A percentile compares a stretch with the other conserved stretches of the same genome.
Evolutionary conservation across 2,113 vertebrate genomes (phyloP).

Genomic region (Meles meles): DNA sequence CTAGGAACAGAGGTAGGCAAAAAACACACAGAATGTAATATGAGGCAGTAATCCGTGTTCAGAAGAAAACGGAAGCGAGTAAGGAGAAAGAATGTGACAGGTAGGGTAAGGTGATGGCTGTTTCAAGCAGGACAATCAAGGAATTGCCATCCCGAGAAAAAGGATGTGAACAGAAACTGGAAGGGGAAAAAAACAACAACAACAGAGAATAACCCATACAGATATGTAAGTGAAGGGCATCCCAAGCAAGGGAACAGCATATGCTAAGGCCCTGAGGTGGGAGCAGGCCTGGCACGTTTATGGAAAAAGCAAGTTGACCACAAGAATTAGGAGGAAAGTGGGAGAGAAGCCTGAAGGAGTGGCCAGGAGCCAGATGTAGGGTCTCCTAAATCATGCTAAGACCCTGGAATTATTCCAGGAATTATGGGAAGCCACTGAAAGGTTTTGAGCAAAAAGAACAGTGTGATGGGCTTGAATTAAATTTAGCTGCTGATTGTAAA

Average conservation of each 20-base stretch:
- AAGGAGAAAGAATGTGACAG: background rate
- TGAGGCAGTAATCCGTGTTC: background rate
- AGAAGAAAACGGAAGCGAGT: background rate
- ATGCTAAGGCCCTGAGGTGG: background rate
- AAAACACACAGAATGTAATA: background rate
- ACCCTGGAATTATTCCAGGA: background rate
- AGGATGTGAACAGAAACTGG: background rate
- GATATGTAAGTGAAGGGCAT: background rate
- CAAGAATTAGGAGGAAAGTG: background rate
- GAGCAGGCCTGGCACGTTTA: background rate
- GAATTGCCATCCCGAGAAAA: background rate
- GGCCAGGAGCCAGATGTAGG: background rate
- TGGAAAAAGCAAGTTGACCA: background rate
- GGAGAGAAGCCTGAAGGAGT: background rate
- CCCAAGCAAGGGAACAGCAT: background rate
- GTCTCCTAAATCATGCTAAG: background rate
- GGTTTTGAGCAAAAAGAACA: background rate
- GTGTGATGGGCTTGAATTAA: background rate
- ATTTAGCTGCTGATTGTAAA: background rate
- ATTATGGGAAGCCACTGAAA: background rate
- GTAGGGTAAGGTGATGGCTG: background rate
- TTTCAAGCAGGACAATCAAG: background rate
- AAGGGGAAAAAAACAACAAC: background rate
- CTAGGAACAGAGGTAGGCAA: background rate
- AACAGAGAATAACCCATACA: background rate